Base-by-base conservation (phyloP, 2,888 invertebrate species). In the Idaea biselata region DNA sequence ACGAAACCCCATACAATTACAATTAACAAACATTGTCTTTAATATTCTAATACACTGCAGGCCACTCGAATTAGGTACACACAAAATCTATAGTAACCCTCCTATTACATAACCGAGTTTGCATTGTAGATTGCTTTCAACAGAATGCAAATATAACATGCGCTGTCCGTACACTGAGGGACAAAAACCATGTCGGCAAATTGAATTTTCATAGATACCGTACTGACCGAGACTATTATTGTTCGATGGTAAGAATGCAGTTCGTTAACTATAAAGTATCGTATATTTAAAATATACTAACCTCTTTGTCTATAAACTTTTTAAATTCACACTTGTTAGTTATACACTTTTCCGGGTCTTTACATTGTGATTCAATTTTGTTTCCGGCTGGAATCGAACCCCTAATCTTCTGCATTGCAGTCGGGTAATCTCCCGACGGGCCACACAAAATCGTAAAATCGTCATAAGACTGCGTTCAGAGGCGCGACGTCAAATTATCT, bases 51-150 rank as follows among this genome's bases (percentile, higher is more conserved):
- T 68, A 70, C 69, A 72, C 71, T 68, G 32, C 64, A 61, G 62
- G 58, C 66, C 63, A 66, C 66, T 69, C n/a, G 18, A 59, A 67
- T 70, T 68, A 71, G 44, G 44, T 71, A 69, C 63, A 62, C 59
- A 60, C 64, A 66, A 71, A 74, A 70, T 73, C 61, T 69, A 68
- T 70, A 61, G 67, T 68, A 64, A 64, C 65, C 67, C 59, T 68
- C 74, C 73, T 75, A 80, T 82, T 80, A 82, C 78, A 86, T 82
- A 83, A 84, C 76, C 82, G 80, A 76, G 87, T 90, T 90, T 89
- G 89, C 89, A 90, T 83, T 89, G 87, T 86, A 89, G 87, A 90
- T 89, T 81, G 83, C 82, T 81, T 78, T 83, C 82, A 81, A 78
- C 79, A 81, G 82, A 83, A 87, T 83, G 84, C 87, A 89, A 89